phyloP scores from a whole-genome alignment of 2,797 vertebrate genomes.

The Selene dorsalis region DNA sequence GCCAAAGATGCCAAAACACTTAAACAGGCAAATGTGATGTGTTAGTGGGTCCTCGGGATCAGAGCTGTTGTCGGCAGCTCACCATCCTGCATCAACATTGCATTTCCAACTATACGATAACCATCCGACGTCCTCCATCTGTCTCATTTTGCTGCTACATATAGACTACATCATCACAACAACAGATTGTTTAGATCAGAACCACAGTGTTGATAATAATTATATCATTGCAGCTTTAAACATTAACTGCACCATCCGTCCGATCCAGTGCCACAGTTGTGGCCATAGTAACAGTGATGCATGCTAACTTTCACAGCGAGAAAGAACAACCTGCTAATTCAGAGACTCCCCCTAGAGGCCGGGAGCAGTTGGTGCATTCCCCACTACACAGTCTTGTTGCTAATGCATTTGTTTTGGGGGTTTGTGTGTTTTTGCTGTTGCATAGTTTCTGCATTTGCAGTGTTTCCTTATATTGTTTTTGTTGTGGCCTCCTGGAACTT shows the following conservation, averaged over 20 bases:
- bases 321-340: too few species aligned
- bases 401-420: too few species aligned
- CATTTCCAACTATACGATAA: neutral
- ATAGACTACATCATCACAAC: neutral
- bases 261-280: neutral
- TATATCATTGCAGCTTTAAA: neutral
- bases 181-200: conserved; percentile 1
- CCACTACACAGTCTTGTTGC: too few species aligned
- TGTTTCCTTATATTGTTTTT: too few species aligned
- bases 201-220: neutral
- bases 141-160: neutral
- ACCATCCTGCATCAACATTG: conserved; percentile 12
- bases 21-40: conserved; percentile 17
- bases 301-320: neutral
- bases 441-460: too few species aligned
- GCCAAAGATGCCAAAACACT: conserved; percentile 17
- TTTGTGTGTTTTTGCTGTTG: too few species aligned
- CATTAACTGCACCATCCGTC: too few species aligned
- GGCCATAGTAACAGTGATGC: neutral
- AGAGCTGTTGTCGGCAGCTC: neutral
- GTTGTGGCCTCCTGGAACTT: too few species aligned
- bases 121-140: conserved; percentile 16
- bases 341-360: too few species aligned
- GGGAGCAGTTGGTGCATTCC: too few species aligned
- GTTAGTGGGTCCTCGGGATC: neutral